Percentiles rank a stretch among this genome's conserved stretches.
Conservation (phyloP, 1,140 invertebrate genomes). For the Orussus abietinus region DNA sequence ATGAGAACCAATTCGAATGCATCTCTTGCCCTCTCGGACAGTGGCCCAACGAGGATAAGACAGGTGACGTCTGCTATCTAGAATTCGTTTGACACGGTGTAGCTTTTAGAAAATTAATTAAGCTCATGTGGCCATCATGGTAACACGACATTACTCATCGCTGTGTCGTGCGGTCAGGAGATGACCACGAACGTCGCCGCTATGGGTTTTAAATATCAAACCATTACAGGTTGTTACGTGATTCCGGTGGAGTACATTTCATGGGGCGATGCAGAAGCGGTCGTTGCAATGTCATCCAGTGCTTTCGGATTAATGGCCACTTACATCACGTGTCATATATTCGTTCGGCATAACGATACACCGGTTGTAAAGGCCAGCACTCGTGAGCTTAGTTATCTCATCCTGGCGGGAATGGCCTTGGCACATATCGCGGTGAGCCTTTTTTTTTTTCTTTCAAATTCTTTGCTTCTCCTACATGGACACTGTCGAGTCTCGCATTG, state of each 20-base stretch:
- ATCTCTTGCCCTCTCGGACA: slow-evolving; percentile 59
- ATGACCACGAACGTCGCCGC: no score
- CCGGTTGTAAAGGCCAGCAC: slow-evolving; percentile 69
- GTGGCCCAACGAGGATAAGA: slow-evolving; percentile 63
- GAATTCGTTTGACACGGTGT: no score
- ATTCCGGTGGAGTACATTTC: slow-evolving; percentile 58
- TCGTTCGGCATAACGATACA: slow-evolving; percentile 64
- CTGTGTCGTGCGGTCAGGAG: no score
- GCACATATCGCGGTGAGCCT: slow-evolving; percentile 36
- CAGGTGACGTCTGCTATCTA: no score
- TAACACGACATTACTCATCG: no score
- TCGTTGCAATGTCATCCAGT: slow-evolving; percentile 61
- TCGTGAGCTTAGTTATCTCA: slow-evolving; percentile 67
- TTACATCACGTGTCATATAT: slow-evolving; percentile 57
- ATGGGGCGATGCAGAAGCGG: slow-evolving; percentile 58
- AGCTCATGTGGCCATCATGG: no score
- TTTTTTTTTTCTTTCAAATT: slow-evolving; percentile 8
- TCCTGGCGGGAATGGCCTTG: slow-evolving; percentile 57
- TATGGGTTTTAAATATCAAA: no score
- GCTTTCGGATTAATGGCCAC: slow-evolving; percentile 63
- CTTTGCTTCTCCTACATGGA: no score
- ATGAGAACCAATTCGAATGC: slow-evolving; percentile 58
- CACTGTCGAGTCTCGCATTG: no score
- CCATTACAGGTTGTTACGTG: slow-evolving; percentile 54
- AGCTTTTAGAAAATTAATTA: background rate